Base-by-base conservation (phyloP, 2,888 invertebrate genomes). In the Abrostola triplasia region DNA sequence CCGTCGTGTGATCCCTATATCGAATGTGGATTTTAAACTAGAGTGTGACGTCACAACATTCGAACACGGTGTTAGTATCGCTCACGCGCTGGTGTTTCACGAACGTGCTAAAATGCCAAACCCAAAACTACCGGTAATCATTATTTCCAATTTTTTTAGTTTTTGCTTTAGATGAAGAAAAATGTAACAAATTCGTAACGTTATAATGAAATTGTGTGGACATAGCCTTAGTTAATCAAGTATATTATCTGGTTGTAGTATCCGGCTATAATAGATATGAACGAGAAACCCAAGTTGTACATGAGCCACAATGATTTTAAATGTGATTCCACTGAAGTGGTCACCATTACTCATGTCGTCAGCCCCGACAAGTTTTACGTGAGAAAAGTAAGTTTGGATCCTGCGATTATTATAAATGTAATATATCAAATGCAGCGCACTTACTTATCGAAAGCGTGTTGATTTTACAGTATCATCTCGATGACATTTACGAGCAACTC, bases 341-440 rank as follows among this genome's bases (percentile, higher is more conserved):
- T 96, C 0, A 86, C 92, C 61, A 89, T 97, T 49, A 95, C 95
- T 0, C 93, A 96, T 70, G 90, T 97, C 0, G 91, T 95, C 36
- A 95, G 95, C 83, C 97, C 97, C 0, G 93, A 95, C 76, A 92
- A 95, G 65, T 96, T 98, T 84, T 97, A 95, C 84, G 95, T 97
- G 0, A 95, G 96, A 76, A 95, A 96, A 91, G 96, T 96, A 90
- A 62, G 13, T 41, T 44, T 52, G 13, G 58, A 37, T 36, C 13
- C 41, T 36, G 56, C 65, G 44, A 35, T 9, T 44, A 38, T 51
- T 41, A 1, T n/a, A n/a, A n/a, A 5, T 24, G 12, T 50, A n/a
- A 41, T n/a, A 38, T 47, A 12, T 44, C 13, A 37, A 24, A 44
- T 11, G 42, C 11, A 59, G 13, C 12, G 8, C 9, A 10, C 10